These are phyloP conservation scores for Ochropleura plecta DNA, from an alignment of 2,888 invertebrate genomes.

Conservation along the genomic window DNA sequence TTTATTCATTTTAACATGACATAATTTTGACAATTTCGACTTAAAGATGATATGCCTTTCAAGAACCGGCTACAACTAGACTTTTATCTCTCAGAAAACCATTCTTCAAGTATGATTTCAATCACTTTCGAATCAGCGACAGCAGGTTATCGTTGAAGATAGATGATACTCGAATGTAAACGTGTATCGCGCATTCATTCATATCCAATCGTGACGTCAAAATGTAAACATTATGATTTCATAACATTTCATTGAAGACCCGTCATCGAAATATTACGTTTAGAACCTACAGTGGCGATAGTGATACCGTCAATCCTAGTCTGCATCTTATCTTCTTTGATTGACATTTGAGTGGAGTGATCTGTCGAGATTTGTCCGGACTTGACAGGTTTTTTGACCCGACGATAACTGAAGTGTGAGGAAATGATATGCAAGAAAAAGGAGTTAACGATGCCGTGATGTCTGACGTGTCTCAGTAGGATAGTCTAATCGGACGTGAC, in stretches of 20 bases:
- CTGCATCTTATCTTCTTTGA: not conserved
- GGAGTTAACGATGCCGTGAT: not conserved
- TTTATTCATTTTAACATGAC: not conserved
- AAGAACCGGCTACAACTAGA: not conserved
- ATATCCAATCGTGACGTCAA: constrained; percentile 15
- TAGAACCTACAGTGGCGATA: not conserved
- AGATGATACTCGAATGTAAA: not conserved
- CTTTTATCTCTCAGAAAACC: not conserved
- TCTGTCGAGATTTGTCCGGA: not conserved
- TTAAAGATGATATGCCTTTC: not conserved
- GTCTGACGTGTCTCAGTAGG: not conserved
- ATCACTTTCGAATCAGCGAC: not conserved
- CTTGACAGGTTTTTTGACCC: not conserved
- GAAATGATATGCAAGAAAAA: not conserved
- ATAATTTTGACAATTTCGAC: not conserved
- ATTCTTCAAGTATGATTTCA: no score
- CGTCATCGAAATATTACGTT: not conserved
- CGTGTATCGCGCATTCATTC: constrained; percentile 22
- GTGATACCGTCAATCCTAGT: no score
- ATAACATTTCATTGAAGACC: constrained; percentile 1
- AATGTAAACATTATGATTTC: constrained; percentile 8
- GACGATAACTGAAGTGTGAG: not conserved
- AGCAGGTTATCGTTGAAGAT: not conserved
- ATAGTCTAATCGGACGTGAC: no score
- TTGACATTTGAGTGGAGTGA: not conserved